Percentiles rank a stretch among this genome's conserved stretches.
These are phyloP conservation scores for Leucoraja ocellata DNA, from an alignment of 2,797 vertebrate genomes.

Conservation along the genomic window DNA sequence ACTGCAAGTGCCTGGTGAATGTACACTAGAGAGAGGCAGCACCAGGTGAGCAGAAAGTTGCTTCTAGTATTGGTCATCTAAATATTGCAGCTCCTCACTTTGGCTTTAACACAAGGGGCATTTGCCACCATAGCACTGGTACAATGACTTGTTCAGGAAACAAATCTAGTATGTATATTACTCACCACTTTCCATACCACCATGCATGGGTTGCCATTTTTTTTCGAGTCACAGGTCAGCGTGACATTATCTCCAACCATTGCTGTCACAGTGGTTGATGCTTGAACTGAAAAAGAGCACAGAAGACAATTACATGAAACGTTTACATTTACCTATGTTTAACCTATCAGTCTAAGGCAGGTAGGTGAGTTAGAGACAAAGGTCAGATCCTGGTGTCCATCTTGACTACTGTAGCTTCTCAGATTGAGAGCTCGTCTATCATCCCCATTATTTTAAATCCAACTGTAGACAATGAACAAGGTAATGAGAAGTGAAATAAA, in stretches of 20 bases:
- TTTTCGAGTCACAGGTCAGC: conserved; percentile 68
- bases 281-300: conserved; percentile 58
- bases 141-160: neutral
- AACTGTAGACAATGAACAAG: neutral
- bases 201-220: conserved; percentile 69
- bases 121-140: neutral
- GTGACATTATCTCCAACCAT: conserved; percentile 75
- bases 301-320: neutral
- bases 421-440: neutral
- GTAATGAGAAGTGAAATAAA: neutral
- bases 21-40: neutral
- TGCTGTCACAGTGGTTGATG: conserved; percentile 61
- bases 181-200: conserved; percentile 96
- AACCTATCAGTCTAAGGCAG: neutral
- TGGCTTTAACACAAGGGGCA: too few relatives aligned
- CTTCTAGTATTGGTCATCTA: neutral
- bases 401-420: neutral
- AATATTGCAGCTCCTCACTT: neutral
- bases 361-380: neutral
- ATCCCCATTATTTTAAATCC: neutral
- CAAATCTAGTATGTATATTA: conserved; percentile 45
- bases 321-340: too few relatives aligned
- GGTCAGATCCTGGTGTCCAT: neutral
- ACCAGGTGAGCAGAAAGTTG: neutral
- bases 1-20: neutral